Base-by-base conservation (phyloP, 2,797 vertebrate species). In the Decapterus maruadsi region DNA sequence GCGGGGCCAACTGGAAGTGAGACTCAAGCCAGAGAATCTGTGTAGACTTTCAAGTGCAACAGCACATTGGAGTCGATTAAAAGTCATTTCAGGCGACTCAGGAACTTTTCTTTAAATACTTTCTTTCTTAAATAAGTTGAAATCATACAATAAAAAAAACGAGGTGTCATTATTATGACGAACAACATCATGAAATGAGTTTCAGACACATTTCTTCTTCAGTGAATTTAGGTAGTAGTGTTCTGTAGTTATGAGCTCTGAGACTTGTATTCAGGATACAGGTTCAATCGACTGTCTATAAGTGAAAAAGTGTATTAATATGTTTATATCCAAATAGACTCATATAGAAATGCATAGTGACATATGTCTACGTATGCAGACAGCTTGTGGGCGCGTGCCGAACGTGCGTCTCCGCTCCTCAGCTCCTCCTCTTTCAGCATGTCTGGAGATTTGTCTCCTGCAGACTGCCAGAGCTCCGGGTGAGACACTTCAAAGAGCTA, bases 401-500 rank as follows among this genome's bases (percentile, higher is more conserved):
- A 51, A 53, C 10, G 1, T 45, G 29, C 6, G 8, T 42, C 45
- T 60, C 42, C 6, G 48, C 51, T 54, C 16, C 14, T 62, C 16
- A 1, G 31, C 70, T 61, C 68, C 62, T 61, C 57, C 81, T 58
- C 75, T 76, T 88, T 71, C 68, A 43, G 77, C 82, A 55, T 56
- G 79, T 77, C 82, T 78, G 75, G 62, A 88, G 89, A 86, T 81
- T 59, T 20, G 80, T 85, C 86, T 93, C 82, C 86, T 79, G 80
- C 70, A 81, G 88, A 80, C 72, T 80, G 80, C 79, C 83, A 68
- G 68, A 81, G 80, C 83, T 85, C 77, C 73, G 77, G 84, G 85
- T 79, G 81, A 90, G 72, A 60, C 51, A 87, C 91, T 91, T 93
- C 87, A 93, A 92, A 90, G 91, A 20, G 4, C 68, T n/a, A 19